Conservation (phyloP, 1,140 invertebrate species). For the Venustaconcha ellipsiformis region DNA sequence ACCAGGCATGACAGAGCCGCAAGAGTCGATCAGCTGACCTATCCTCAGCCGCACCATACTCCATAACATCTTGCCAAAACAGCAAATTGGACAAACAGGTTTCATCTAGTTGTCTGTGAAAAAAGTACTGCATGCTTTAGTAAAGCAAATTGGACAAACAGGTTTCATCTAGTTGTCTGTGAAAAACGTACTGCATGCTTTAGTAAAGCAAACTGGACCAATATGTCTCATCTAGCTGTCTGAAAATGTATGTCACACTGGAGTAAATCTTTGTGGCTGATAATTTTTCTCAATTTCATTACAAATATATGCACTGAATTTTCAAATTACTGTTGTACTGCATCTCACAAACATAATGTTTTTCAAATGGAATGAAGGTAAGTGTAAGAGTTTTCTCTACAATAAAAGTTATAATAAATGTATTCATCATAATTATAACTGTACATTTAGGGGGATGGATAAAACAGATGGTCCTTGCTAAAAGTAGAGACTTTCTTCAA, state of each 20-base stretch:
- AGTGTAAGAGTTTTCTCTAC: no score
- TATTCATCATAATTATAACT: no score
- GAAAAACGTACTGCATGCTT: background rate
- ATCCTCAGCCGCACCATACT: conserved; percentile 62
- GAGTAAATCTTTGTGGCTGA: no score
- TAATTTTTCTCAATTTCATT: no score
- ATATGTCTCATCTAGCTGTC: conserved; percentile 40
- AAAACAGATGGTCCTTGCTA: no score
- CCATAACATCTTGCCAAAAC: conserved; percentile 67
- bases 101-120: conserved; percentile 42
- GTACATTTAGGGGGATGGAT: no score
- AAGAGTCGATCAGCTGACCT: conserved; percentile 63
- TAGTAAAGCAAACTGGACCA: conserved; percentile 46
- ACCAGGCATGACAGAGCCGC: conserved; percentile 65
- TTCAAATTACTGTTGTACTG: no score
- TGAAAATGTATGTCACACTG: conserved; percentile 2
- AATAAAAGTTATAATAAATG: no score
- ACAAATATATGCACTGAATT: no score
- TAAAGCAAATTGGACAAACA: conserved; percentile 50
- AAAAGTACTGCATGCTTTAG: background rate
- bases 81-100: conserved; percentile 51
- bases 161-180: conserved; percentile 39
- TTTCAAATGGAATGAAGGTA: no score
- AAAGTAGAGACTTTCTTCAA: no score
- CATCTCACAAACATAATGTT: no score